Evolutionary conservation across 2,888 invertebrate genomes (phyloP).

Genomic region (Saturnia pavonia): DNA sequence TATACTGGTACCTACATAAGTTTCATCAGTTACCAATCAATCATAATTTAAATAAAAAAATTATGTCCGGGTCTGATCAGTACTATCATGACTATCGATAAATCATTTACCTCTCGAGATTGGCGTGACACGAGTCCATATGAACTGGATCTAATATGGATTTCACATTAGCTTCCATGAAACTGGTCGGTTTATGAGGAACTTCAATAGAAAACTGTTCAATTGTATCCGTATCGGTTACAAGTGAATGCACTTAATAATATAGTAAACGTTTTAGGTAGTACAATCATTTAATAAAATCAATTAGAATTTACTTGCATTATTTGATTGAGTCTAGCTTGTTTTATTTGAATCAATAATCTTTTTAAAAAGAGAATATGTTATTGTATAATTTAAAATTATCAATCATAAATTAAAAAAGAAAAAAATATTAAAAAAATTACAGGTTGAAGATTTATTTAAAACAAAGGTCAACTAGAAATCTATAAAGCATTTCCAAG

Average conservation of each 20-base stretch:
- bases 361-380: neutral
- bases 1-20: neutral
- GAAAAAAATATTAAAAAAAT: no score
- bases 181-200: slow-evolving; percentile 13
- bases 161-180: slow-evolving; percentile 20
- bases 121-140: slow-evolving; percentile 26
- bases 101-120: slow-evolving; percentile 6
- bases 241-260: slow-evolving; percentile 1
- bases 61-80: neutral
- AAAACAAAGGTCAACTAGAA: neutral
- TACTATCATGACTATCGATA: neutral
- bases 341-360: neutral
- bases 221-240: slow-evolving; percentile 9
- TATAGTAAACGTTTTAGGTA: neutral
- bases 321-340: neutral
- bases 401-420: no score
- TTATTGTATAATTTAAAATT: no score
- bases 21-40: slow-evolving; percentile 1
- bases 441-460: neutral
- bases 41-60: neutral
- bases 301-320: neutral
- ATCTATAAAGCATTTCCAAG: neutral
- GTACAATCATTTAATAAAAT: neutral
- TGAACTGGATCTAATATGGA: slow-evolving; percentile 28
- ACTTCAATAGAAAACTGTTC: neutral